phyloP scores from a whole-genome alignment of 2,797 vertebrate species.

The Mus spretus region DNA sequence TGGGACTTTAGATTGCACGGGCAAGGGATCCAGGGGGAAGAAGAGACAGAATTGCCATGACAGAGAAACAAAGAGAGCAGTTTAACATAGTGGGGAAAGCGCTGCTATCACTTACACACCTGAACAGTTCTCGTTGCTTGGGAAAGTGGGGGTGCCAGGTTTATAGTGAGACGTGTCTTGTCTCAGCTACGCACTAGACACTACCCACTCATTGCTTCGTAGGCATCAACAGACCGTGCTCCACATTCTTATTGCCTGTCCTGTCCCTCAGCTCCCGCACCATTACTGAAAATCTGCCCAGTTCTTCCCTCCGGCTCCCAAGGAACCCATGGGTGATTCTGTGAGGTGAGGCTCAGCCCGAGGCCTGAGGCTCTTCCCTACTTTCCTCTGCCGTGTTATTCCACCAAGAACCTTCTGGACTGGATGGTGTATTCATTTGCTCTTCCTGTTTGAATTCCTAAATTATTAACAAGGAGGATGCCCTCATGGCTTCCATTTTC shows the following conservation, averaged over 20 bases:
- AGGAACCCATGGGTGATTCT: background rate
- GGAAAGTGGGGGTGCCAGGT: background rate
- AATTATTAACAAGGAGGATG: conserved; percentile 30
- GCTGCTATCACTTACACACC: background rate
- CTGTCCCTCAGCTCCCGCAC: background rate
- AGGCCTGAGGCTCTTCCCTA: background rate
- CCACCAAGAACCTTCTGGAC: background rate
- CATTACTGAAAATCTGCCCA: no score
- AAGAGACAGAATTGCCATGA: background rate
- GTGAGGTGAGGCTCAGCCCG: background rate
- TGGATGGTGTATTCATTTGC: background rate
- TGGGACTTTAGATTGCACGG: background rate
- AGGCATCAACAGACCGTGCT: background rate
- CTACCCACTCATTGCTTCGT: no score
- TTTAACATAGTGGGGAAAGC: background rate
- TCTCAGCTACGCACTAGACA: background rate
- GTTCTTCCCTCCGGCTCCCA: background rate
- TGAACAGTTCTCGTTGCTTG: background rate
- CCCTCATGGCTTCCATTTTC: background rate
- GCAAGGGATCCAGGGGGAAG: background rate
- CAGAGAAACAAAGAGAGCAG: no score
- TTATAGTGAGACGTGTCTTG: background rate
- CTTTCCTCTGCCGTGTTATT: background rate
- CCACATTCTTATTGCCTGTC: background rate
- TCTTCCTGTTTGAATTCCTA: conserved; percentile 2